Percentiles rank a stretch among this genome's conserved stretches.
Conservation (phyloP, 35 echinoderm and acorn worm genomes). For the Eucidaris tribuloides region DNA sequence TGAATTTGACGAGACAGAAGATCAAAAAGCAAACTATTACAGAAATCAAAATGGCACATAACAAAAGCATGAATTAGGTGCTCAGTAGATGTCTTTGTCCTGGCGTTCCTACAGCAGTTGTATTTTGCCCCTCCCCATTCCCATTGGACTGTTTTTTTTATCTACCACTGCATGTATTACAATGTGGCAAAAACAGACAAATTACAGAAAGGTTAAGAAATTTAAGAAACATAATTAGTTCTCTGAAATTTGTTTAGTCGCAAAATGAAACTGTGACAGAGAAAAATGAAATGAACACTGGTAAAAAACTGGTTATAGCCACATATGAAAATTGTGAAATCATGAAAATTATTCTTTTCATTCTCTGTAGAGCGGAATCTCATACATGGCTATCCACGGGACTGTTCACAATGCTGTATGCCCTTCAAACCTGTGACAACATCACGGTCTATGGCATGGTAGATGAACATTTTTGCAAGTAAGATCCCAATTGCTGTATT, state of each 20-base stretch:
- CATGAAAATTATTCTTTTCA: neutral
- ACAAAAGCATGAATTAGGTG: no score
- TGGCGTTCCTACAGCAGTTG: no score
- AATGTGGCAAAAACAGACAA: neutral
- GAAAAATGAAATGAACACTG: neutral
- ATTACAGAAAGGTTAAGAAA: neutral
- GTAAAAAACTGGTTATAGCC: neutral
- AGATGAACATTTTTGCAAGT: conserved; percentile 84
- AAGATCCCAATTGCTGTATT: no score
- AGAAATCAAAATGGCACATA: no score
- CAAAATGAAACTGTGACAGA: neutral
- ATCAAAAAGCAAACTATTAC: no score
- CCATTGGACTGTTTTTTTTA: no score
- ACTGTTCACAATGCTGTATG: conserved; percentile 72
- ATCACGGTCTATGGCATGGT: conserved; percentile 87
- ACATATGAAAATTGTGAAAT: neutral
- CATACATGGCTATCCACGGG: conserved; percentile 93
- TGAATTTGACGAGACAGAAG: no score
- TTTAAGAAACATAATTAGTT: neutral
- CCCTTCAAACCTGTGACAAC: conserved; percentile 74
- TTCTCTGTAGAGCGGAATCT: conserved; percentile 44
- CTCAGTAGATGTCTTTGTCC: no score
- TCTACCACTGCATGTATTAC: neutral
- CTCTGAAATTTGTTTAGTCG: neutral
- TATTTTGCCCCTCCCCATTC: no score